phyloP scores from a whole-genome alignment of 2,113 vertebrate genomes.

The Periophthalmus modestus region DNA sequence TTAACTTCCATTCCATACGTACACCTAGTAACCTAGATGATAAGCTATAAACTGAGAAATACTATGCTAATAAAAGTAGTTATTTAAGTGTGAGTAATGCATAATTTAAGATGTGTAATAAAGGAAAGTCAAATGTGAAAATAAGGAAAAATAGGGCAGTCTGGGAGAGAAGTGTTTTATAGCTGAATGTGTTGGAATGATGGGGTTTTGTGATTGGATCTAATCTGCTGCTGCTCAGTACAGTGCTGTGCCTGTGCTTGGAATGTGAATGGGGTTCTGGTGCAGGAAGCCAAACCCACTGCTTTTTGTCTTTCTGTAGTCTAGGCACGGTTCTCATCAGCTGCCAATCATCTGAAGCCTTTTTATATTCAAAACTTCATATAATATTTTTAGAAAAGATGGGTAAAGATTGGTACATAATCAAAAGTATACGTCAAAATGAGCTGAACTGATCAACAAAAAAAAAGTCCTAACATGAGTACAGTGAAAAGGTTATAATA shows the following conservation, averaged over 20 bases:
- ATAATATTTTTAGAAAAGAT: neutral
- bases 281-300: constrained; percentile 43
- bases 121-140: constrained; percentile 12
- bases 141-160: neutral
- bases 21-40: neutral
- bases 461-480: too few species aligned
- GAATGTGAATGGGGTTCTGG: constrained; percentile 59
- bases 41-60: too few species aligned
- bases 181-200: constrained; percentile 57
- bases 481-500: too few species aligned
- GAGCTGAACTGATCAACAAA: too few species aligned
- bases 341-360: neutral
- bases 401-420: neutral
- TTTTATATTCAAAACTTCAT: neutral
- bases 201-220: constrained; percentile 64
- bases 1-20: neutral
- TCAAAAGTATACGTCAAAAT: too few species aligned
- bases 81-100: neutral
- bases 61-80: too few species aligned
- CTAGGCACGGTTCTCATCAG: neutral
- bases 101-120: neutral
- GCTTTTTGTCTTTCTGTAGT: constrained; percentile 18
- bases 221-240: constrained; percentile 69
- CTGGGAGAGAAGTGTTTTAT: constrained; percentile 19
- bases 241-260: constrained; percentile 55